Evolutionary conservation across 2,113 vertebrate species (phyloP).

Genomic region (Anas platyrhynchos): DNA sequence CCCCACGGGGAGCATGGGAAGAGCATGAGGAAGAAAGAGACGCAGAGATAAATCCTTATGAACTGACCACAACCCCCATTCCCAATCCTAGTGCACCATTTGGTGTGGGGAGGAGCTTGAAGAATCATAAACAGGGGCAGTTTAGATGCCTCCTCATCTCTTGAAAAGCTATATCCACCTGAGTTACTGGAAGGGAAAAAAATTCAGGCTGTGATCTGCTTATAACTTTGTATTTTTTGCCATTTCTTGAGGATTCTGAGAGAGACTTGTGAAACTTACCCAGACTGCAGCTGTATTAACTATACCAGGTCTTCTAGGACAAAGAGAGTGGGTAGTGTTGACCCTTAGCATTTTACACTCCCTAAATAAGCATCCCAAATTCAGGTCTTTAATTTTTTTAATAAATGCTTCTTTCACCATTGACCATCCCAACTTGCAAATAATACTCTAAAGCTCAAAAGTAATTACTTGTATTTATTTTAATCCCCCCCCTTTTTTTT

Average conservation of each 20-base stretch:
- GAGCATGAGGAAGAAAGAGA: too few species aligned
- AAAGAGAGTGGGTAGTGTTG: background rate
- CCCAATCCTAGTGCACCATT: too few species aligned
- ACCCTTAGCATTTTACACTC: background rate
- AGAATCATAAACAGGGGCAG: too few species aligned
- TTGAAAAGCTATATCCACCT: background rate
- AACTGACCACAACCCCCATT: too few species aligned
- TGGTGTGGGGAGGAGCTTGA: too few species aligned
- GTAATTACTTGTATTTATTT: background rate
- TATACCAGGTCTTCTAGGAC: background rate
- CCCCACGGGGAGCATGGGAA: too few species aligned
- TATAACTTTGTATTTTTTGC: background rate
- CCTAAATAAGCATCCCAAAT: background rate
- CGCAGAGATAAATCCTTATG: too few species aligned
- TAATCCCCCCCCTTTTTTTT: too few species aligned
- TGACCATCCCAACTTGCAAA: background rate
- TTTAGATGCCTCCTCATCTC: background rate
- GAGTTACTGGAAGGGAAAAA: background rate
- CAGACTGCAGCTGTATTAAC: background rate
- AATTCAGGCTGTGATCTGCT: background rate
- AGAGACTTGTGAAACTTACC: background rate
- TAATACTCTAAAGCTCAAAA: background rate
- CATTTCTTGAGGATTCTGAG: background rate
- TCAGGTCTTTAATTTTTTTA: background rate
- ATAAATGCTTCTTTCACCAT: background rate